Evolutionary conservation across 1,140 invertebrate genomes (phyloP).

Genomic region (Eumeta japonica): DNA sequence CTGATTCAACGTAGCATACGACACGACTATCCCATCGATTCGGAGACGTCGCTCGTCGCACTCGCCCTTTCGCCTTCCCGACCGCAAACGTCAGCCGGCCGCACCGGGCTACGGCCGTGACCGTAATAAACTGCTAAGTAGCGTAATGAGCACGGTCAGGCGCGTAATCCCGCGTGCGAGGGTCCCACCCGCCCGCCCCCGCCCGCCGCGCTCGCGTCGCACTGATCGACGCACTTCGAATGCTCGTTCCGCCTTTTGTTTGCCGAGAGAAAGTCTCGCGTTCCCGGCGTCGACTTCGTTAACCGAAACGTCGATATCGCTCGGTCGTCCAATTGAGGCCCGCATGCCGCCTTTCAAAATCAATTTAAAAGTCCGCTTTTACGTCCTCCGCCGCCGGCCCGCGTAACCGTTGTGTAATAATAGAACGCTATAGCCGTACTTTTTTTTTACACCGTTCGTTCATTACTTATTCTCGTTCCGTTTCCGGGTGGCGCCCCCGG

Average conservation of each 20-base stretch:
- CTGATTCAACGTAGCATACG: no score
- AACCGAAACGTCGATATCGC: constrained; percentile 24
- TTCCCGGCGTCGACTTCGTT: constrained; percentile 10
- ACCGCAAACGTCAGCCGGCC: constrained; percentile 23
- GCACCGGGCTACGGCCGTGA: constrained; percentile 28
- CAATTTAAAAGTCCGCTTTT: constrained; percentile 33
- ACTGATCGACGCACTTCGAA: constrained; percentile 7
- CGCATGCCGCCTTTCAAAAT: constrained; percentile 26
- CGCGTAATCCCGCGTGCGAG: constrained; percentile 31
- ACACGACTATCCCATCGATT: no score
- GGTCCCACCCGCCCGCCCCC: constrained; percentile 18
- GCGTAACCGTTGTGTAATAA: no score
- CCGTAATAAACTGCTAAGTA: constrained; percentile 34
- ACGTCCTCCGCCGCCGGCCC: no score
- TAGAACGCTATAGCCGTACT: no score
- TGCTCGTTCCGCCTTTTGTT: constrained; percentile 11
- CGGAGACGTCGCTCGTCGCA: no score
- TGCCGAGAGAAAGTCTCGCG: constrained; percentile 12
- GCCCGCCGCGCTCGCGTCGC: constrained; percentile 17
- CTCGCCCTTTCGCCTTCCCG: constrained; percentile 22
- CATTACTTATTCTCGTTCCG: no score
- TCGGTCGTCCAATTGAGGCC: constrained; percentile 33
- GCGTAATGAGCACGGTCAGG: constrained; percentile 28
- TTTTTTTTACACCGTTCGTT: no score
- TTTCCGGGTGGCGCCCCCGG: no score